Base-by-base conservation (phyloP, 2,113 vertebrate genomes). In the Aythya baeri region DNA sequence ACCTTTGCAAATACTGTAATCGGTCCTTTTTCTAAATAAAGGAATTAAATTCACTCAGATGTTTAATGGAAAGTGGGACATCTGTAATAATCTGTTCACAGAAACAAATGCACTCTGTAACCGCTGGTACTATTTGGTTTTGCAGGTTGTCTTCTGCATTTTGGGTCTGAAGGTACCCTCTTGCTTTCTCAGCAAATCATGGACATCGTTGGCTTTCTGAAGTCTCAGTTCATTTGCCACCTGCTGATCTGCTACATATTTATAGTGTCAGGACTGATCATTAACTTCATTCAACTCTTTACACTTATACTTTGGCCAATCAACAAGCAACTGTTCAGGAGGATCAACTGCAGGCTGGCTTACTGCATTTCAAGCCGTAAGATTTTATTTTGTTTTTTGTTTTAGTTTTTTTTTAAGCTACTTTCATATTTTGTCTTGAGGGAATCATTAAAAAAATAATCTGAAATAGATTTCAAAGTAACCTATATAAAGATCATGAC, bases 331-430 rank as follows among this genome's bases (percentile, higher is more conserved):
- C 98, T 99, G 41, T 99, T 98, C 94, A 98, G 99, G 79, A 98
- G 85, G 97, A 95, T 99, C 98, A 99, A 99, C 97, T 98, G 99
- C 98, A 97, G 98, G 36, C 98, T 99, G 96, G 98, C 98, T 55
- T 99, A 99, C 97, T 99, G 98, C 97, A 70, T 99, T 96, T 97
- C 97, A 65, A 99, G 99, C 97, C 99, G 99, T 99, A 97, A 99
- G 99, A 83, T 76, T 68, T 55, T 16, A 5, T 92, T 88, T n/a
- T 91, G 50, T 75, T 91, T 17, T 15, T 74, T 58, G 29, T 5
- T 34, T 41, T 50, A 57, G 18, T 78, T 21, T 7, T 26, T 55
- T 78, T 46, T 71, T 50, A 14, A 72, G 72, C 18, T 89, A 13
- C 62, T 88, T 79, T 87, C 9, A 6, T 86, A 68, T 91, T 94